Conservation (phyloP, 35 echinoderm and acorn worm species). For the Heliocidaris tuberculata region DNA sequence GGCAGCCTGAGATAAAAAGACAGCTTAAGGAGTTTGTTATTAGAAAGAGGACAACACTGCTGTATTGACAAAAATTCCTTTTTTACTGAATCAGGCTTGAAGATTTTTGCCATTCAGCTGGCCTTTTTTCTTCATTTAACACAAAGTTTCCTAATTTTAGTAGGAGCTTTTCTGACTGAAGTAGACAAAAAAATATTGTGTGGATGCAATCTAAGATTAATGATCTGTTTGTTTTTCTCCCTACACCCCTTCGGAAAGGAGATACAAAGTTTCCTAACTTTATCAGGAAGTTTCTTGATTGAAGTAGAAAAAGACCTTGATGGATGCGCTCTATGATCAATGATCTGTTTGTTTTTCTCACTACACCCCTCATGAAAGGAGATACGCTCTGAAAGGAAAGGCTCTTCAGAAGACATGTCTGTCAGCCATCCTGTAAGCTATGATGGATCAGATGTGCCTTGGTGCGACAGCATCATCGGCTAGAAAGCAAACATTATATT, state of each 20-base stretch:
- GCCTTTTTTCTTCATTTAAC: too few species aligned
- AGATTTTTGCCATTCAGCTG: too few species aligned
- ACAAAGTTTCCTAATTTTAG: too few species aligned
- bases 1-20: too few species aligned
- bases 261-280: neutral
- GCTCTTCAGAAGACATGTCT: neutral
- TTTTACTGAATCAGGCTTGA: too few species aligned
- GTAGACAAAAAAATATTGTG: neutral
- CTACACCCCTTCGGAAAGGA: neutral
- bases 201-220: neutral
- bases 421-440: neutral
- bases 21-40: too few species aligned
- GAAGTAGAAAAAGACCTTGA: neutral
- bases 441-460: neutral
- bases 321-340: neutral
- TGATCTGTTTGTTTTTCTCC: neutral
- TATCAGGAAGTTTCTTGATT: too few species aligned
- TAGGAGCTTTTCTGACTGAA: too few species aligned
- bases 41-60: too few species aligned
- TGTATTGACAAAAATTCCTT: too few species aligned
- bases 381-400: neutral
- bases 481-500: neutral
- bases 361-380: neutral
- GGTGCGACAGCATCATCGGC: neutral
- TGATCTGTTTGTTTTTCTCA: neutral